Conservation (phyloP, 1,140 invertebrate genomes). For the Hormaphis cornu region DNA sequence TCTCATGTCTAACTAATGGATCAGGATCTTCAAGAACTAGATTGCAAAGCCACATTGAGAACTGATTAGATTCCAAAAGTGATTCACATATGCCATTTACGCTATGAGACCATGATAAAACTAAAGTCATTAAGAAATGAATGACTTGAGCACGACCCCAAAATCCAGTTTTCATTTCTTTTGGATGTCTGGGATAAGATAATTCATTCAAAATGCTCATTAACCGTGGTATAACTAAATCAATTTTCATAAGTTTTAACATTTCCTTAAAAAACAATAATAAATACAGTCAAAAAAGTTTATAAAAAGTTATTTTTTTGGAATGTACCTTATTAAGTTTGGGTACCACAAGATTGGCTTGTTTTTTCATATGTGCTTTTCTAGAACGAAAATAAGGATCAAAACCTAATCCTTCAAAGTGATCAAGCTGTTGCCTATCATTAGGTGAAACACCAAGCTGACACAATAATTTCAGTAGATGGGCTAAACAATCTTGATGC, state of each 20-base stretch:
- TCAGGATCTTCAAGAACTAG: slow-evolving; percentile 76
- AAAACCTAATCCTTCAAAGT: slow-evolving; percentile 36
- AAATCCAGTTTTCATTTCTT: slow-evolving; percentile 75
- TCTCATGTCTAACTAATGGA: slow-evolving; percentile 73
- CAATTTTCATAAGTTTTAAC: slow-evolving; percentile 70
- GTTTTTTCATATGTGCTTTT: slow-evolving; percentile 32
- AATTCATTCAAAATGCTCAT: slow-evolving; percentile 81
- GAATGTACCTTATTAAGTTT: slow-evolving; percentile 50
- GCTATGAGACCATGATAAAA: slow-evolving; percentile 77
- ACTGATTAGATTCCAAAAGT: slow-evolving; percentile 56
- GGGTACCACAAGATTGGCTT: slow-evolving; percentile 56
- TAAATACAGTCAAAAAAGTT: slow-evolving; percentile 1
- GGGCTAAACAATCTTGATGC: slow-evolving; percentile 87
- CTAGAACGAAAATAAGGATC: slow-evolving; percentile 29
- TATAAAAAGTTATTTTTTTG: background rate
- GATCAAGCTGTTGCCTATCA: slow-evolving; percentile 39
- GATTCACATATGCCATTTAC: slow-evolving; percentile 52
- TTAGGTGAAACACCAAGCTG: slow-evolving; percentile 60
- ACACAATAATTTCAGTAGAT: slow-evolving; percentile 71
- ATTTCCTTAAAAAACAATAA: slow-evolving; percentile 48
- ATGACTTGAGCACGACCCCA: slow-evolving; percentile 77
- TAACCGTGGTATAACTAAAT: slow-evolving; percentile 67
- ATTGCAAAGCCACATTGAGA: slow-evolving; percentile 62
- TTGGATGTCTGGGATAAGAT: slow-evolving; percentile 63
- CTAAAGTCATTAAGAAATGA: slow-evolving; percentile 68